These are phyloP conservation scores for Tenthredo notha DNA, from an alignment of 2,888 invertebrate genomes.

Conservation along the genomic window DNA sequence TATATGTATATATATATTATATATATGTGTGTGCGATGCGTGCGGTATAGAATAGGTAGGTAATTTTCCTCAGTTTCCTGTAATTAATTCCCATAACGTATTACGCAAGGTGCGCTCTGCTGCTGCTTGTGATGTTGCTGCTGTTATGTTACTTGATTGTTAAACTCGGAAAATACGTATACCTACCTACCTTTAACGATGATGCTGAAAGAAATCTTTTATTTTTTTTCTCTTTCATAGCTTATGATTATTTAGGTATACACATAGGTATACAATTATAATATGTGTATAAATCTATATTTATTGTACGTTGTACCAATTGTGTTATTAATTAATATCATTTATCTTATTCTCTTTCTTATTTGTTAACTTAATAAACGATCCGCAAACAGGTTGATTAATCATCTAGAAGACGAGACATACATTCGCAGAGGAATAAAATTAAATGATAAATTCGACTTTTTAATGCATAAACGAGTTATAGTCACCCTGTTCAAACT, in stretches of 20 bases:
- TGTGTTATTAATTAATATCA: constrained; percentile 6
- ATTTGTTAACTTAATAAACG: background rate
- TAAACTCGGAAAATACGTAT: background rate
- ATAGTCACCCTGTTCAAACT: too few species aligned
- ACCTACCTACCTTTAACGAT: background rate
- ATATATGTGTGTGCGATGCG: background rate
- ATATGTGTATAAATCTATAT: too few species aligned
- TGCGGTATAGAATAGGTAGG: background rate
- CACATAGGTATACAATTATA: background rate
- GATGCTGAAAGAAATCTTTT: background rate
- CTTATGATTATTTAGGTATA: background rate
- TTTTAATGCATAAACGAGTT: too few species aligned
- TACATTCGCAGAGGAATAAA: too few species aligned
- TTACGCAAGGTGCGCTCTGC: constrained; percentile 24
- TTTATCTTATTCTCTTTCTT: too few species aligned
- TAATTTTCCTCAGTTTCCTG: constrained; percentile 45
- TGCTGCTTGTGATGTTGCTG: background rate
- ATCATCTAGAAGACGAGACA: too few species aligned
- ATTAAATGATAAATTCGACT: too few species aligned
- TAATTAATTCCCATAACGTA: constrained; percentile 46
- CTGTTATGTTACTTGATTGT: background rate
- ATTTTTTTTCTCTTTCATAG: too few species aligned
- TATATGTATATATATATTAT: background rate
- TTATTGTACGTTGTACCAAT: background rate
- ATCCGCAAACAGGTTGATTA: background rate